Base-by-base conservation (phyloP, 2,797 vertebrate genomes). In the Varecia variegata region DNA sequence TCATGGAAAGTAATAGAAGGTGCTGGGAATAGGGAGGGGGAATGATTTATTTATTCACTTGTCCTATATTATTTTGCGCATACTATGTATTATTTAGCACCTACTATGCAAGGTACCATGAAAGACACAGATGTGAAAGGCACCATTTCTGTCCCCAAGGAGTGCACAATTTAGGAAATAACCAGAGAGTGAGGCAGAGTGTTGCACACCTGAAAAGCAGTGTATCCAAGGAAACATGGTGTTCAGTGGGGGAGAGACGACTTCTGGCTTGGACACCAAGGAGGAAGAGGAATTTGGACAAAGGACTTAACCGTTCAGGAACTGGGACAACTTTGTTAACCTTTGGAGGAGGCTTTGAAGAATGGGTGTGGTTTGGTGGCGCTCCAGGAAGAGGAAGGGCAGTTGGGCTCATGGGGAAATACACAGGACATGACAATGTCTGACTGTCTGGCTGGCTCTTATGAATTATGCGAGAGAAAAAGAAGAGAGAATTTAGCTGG, bases 271-370 rank as follows among this genome's bases (percentile, higher is more conserved):
- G 32, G 1, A 23, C n/a, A 45, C 38, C 11, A 27, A 3, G 30
- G 32, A 58, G 11, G 38, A 96, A 82, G 54, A 70, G 54, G 35
- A 32, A 85, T 84, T 67, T 43, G 58, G 52, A 77, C 73, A 79
- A 62, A 10, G 23, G 32, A 27, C 23, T 80, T 83, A 74, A 92
- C 23, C 21, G 87, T 95, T 84, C 71, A 82, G 80, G 84, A 84
- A 87, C 25, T 15, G 70, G 71, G 27, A 56, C 23, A 27, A 52
- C 27, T 86, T 56, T n/a, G 18, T 70, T 77, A 79, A 84, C 47
- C 50, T 90, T 77, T 73, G 60, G 27, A 58, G n/a, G 58, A 85
- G 60, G n/a, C 13, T 88, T 84, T 67, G 23, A 79, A 81, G 38
- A 82, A 7, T 52, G 23, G 54, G 32, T 87, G 40, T 11, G 15